Evolutionary conservation across 2,113 vertebrate genomes (phyloP).

Genomic region (Bombycilla garrulus): DNA sequence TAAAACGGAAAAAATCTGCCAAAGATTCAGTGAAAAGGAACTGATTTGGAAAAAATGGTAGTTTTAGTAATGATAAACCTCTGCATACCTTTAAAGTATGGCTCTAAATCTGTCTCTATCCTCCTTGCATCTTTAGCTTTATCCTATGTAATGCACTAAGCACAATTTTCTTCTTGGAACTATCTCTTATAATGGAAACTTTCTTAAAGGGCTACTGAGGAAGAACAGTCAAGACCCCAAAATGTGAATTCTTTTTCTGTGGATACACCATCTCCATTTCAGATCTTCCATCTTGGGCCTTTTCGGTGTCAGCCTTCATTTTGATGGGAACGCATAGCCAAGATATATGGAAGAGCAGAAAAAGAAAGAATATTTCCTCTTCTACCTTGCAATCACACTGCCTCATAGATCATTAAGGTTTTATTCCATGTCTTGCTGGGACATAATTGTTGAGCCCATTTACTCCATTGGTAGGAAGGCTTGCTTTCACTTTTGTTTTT

Average conservation of each 20-base stretch:
- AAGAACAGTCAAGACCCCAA: background rate
- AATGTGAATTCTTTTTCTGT: background rate
- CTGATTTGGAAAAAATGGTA: slow-evolving; percentile 26
- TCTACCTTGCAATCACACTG: background rate
- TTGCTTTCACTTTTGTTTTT: background rate
- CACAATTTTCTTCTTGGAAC: slow-evolving; percentile 6
- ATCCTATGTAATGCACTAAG: slow-evolving; percentile 35
- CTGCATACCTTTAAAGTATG: background rate
- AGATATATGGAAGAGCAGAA: background rate
- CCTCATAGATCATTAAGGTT: background rate
- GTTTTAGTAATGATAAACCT: slow-evolving; percentile 28
- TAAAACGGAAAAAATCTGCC: slow-evolving; percentile 15
- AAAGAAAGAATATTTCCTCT: background rate
- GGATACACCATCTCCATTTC: background rate
- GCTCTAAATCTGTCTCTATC: slow-evolving; percentile 52
- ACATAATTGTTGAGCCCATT: background rate
- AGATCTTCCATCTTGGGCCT: background rate
- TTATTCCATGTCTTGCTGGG: background rate
- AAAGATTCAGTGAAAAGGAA: background rate
- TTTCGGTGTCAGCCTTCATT: background rate
- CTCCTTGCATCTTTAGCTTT: slow-evolving; percentile 39
- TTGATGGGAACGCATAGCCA: background rate
- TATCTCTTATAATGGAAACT: slow-evolving; percentile 15
- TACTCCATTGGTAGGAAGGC: background rate
- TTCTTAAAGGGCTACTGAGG: slow-evolving; percentile 2